Conservation (phyloP, 2,888 invertebrate species). For the Gastrophysa polygoni region DNA sequence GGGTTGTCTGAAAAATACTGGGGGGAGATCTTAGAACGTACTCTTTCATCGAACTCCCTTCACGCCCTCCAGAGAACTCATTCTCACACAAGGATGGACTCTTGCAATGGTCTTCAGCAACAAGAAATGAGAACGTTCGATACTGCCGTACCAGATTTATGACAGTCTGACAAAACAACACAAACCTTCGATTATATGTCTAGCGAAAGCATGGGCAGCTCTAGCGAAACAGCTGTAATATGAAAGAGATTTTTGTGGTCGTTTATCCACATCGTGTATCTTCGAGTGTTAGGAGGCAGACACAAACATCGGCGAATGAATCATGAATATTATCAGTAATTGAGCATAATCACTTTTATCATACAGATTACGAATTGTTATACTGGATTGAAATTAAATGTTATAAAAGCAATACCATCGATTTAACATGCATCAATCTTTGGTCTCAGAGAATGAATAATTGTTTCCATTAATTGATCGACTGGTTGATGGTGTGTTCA, state of each 20-base stretch:
- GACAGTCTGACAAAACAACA: slow-evolving; percentile 59
- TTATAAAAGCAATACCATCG: no score
- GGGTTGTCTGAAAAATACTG: slow-evolving; percentile 64
- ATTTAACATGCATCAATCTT: no score
- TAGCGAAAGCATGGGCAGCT: slow-evolving; percentile 53
- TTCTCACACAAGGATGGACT: slow-evolving; percentile 48
- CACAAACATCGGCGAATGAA: not conserved
- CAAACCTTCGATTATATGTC: slow-evolving; percentile 53
- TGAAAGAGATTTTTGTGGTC: slow-evolving; percentile 45
- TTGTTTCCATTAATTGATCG: no score
- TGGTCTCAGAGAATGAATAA: no score
- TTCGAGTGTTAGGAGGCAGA: not conserved
- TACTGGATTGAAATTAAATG: no score
- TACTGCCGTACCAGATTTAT: slow-evolving; percentile 56
- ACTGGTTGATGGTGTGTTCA: no score
- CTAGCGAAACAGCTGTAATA: slow-evolving; percentile 49
- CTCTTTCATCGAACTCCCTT: slow-evolving; percentile 76
- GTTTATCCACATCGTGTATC: no score
- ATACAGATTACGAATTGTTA: no score
- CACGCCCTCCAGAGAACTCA: slow-evolving; percentile 63
- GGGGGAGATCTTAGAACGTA: slow-evolving; percentile 76
- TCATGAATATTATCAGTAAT: not conserved
- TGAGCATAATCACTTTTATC: no score
- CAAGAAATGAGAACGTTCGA: slow-evolving; percentile 53
- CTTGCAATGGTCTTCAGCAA: slow-evolving; percentile 53